Evolutionary conservation across 2,113 vertebrate species (phyloP).

Genomic region (Puma concolor): DNA sequence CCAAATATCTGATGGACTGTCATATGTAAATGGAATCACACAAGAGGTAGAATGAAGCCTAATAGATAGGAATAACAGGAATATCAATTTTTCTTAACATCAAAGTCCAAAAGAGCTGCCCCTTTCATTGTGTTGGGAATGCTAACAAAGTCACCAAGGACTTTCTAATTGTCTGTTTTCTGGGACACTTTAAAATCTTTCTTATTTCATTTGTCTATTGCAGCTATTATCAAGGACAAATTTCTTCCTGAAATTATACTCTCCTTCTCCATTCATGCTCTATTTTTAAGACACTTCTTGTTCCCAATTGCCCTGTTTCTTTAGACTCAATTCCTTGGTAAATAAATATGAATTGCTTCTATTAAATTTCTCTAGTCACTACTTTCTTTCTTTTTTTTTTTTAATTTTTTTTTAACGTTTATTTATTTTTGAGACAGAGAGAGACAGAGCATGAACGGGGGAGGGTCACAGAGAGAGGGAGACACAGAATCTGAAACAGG

Average conservation of each 20-base stretch:
- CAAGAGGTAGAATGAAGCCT: not conserved
- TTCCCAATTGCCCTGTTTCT: not conserved
- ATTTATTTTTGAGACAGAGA: no score
- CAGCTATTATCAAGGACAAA: not conserved
- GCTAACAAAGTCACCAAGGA: not conserved
- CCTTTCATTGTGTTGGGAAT: not conserved
- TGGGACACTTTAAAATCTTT: not conserved
- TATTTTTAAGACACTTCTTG: not conserved
- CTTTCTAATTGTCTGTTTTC: slow-evolving; percentile 2
- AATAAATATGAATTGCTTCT: not conserved
- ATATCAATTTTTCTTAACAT: not conserved
- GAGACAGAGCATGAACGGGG: no score
- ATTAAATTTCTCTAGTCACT: not conserved
- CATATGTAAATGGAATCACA: not conserved
- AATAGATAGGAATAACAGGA: not conserved
- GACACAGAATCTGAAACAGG: no score
- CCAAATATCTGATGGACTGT: not conserved
- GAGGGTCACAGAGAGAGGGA: no score
- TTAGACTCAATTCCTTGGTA: not conserved
- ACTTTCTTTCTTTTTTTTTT: not conserved
- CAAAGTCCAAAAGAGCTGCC: not conserved
- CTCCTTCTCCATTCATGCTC: not conserved
- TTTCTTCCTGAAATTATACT: not conserved
- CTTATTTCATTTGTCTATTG: not conserved
- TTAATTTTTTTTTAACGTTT: no score